Conservation (phyloP, 2,797 vertebrate genomes). For the Typhlichthys subterraneus region DNA sequence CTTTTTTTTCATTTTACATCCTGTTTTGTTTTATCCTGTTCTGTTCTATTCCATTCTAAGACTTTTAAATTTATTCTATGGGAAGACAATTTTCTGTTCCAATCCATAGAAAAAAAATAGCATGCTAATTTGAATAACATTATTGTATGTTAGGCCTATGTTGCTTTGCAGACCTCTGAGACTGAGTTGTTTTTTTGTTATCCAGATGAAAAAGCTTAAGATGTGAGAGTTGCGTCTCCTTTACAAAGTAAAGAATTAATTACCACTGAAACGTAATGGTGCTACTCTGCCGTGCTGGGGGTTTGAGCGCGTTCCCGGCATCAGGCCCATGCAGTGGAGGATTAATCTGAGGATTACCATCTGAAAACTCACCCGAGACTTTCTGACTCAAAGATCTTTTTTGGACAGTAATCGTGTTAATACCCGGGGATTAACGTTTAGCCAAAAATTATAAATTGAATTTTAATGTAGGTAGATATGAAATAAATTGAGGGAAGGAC, state of each 20-base stretch:
- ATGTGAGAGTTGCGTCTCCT: constrained; percentile 53
- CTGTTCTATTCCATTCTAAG: not conserved
- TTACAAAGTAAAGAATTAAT: constrained; percentile 70
- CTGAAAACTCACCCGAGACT: constrained; percentile 84
- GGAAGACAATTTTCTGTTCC: not conserved
- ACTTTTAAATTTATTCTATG: too few relatives aligned
- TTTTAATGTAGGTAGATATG: constrained; percentile 82
- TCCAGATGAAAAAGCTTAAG: constrained; percentile 56
- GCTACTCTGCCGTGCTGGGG: constrained; percentile 56
- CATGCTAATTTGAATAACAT: not conserved
- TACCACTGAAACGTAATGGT: constrained; percentile 72
- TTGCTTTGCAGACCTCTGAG: too few relatives aligned
- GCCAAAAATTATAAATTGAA: constrained; percentile 69
- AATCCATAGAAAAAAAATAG: not conserved
- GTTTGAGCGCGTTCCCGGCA: constrained; percentile 65
- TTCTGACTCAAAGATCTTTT: constrained; percentile 84
- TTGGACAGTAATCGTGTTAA: constrained; percentile 80
- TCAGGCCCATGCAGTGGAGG: constrained; percentile 73
- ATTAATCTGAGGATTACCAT: constrained; percentile 89
- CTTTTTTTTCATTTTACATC: not conserved
- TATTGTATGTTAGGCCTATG: not conserved
- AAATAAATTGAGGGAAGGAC: constrained; percentile 74
- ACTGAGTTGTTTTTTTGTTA: constrained; percentile 23
- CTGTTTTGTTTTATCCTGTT: not conserved
- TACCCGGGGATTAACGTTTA: constrained; percentile 75